These are phyloP conservation scores for Megatriorchis doriae DNA, from an alignment of 2,113 vertebrate species.

Conservation along the genomic window DNA sequence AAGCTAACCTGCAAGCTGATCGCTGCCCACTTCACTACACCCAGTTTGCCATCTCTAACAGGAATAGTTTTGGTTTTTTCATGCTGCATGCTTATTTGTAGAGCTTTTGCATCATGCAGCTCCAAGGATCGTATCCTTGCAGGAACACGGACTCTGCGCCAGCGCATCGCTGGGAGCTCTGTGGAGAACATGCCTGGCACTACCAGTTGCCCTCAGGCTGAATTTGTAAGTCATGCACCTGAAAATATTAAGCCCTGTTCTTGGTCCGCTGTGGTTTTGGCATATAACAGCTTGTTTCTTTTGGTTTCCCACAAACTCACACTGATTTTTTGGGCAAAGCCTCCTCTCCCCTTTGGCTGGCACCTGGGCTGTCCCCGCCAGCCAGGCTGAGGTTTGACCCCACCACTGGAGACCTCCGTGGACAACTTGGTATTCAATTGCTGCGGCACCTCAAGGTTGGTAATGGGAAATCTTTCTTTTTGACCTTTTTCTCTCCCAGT, in stretches of 20 bases:
- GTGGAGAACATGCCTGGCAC: neutral
- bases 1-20: neutral
- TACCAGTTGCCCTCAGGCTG: neutral
- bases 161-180: neutral
- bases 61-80: neutral
- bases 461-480: neutral
- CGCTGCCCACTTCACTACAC: neutral
- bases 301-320: neutral
- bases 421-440: neutral
- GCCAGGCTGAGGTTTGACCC: neutral
- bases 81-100: accelerated
- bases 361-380: neutral
- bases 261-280: neutral
- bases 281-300: neutral
- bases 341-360: neutral
- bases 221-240: neutral
- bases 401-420: neutral
- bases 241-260: neutral
- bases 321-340: neutral
- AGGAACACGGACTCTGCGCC: neutral
- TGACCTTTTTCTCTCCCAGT: neutral
- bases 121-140: accelerated
- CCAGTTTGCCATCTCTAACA: neutral
- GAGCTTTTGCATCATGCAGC: neutral
- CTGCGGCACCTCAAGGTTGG: neutral